phyloP scores from a whole-genome alignment of 2,797 vertebrate genomes.

The Brachyrhaphis roseni region DNA sequence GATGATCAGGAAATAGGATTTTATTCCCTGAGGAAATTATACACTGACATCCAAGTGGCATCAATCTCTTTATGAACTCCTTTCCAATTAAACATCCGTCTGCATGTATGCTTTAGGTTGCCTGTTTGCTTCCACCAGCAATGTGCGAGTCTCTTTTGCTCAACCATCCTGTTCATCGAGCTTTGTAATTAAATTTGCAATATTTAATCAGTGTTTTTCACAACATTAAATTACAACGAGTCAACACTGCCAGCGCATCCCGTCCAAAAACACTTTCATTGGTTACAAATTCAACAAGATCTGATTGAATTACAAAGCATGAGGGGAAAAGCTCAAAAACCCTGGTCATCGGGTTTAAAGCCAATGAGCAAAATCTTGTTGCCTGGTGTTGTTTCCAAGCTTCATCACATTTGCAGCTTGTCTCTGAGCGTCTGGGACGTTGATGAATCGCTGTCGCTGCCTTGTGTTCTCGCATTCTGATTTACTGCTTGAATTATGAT shows the following conservation, averaged over 20 bases:
- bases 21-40: slow-evolving; percentile 39
- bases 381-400: slow-evolving; percentile 27
- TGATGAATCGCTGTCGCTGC: slow-evolving; percentile 60
- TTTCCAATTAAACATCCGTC: slow-evolving; percentile 10
- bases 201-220: slow-evolving; percentile 48
- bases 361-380: slow-evolving; percentile 45
- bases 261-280: slow-evolving; percentile 43
- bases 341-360: slow-evolving; percentile 62
- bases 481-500: slow-evolving; percentile 53
- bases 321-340: slow-evolving; percentile 24
- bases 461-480: slow-evolving; percentile 45
- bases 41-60: slow-evolving; percentile 1
- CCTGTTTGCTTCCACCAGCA: slow-evolving; percentile 15
- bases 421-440: slow-evolving; percentile 24
- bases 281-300: slow-evolving; percentile 49
- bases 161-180: slow-evolving; percentile 37
- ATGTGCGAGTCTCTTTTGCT: slow-evolving; percentile 19
- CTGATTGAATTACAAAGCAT: slow-evolving; percentile 26
- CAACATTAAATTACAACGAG: slow-evolving; percentile 44
- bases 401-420: slow-evolving; percentile 44
- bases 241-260: slow-evolving; percentile 24
- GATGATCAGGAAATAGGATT: slow-evolving; percentile 25
- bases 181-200: slow-evolving; percentile 44
- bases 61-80: slow-evolving; percentile 25
- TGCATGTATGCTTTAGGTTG: slow-evolving; percentile 1